Evolutionary conservation across 2,797 vertebrate genomes (phyloP), one percentile per base, ranked within the genome.

Genomic region (Pitangus sulphuratus): DNA sequence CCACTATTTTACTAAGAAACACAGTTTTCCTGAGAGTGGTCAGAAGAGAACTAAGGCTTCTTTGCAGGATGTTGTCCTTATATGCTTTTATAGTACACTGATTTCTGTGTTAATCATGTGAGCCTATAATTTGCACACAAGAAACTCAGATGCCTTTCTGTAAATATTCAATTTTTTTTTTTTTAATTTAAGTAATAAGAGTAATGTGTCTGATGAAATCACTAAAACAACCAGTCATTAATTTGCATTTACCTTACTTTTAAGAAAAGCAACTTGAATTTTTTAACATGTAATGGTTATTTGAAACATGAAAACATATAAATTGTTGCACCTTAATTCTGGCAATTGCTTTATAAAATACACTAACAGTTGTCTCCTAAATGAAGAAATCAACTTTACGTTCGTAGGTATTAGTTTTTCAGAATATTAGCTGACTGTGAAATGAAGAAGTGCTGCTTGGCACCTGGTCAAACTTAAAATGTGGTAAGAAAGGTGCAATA

Each of bases 371-470:
- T 53, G 2, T 35, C 12, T 54, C 35, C 24, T 35, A 24, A 62
- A 35, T 0, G 0, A 47, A 56, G 13, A 35, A 47, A 69, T 8
- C 20, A 3, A 17, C 31, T 19, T 18, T 45, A 33, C 4, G 7
- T 64, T 31, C 1, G 1, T 2, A 48, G 47, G 9, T 13, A 5
- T 61, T 31, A 58, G 16, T 30, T 18, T 30, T 51, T 30, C 50
- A 30, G 31, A 39, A 6, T 4, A 10, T 3, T 8, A 26, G 5
- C 0, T 40, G 53, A 26, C 5, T 53, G 19, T 33, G 14, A 71
- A 85, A 78, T 3, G 30, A 57, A 56, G 42, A n/a, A 45, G 7
- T 1, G 25, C 13, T 57, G 7, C 18, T 35, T 24, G 56, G 20
- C 25, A 19, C 11, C 17, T 47, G 18, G 30, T 28, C 81, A 69